These are phyloP conservation scores for Sialis lutaria DNA, from an alignment of 2,888 invertebrate genomes.

Conservation along the genomic window DNA sequence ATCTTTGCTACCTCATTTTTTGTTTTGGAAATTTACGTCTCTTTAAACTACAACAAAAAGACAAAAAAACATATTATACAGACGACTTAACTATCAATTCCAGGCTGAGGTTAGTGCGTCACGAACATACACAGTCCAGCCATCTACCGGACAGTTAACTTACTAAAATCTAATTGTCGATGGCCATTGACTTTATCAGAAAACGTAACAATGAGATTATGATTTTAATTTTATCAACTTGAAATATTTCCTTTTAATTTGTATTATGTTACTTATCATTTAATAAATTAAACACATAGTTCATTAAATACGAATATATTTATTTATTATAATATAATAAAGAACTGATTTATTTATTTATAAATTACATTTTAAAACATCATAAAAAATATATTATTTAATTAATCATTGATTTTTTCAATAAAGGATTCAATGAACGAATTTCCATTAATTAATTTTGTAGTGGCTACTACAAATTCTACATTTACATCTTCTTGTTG, in stretches of 20 bases:
- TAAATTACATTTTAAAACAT: neutral
- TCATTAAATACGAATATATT: neutral
- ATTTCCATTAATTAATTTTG: conserved; percentile 81
- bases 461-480: conserved; percentile 80
- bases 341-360: neutral
- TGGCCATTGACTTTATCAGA: no score
- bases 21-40: neutral
- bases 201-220: no score
- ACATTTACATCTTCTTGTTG: conserved; percentile 68
- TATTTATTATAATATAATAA: neutral
- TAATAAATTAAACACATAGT: no score
- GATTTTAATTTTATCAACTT: no score
- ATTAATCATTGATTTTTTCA: neutral
- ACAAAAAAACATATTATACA: neutral
- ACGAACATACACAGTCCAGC: neutral
- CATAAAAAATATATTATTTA: neutral
- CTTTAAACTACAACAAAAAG: neutral
- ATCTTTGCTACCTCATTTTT: conserved; percentile 2
- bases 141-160: neutral
- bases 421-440: conserved; percentile 65
- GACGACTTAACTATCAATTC: neutral
- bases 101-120: conserved; percentile 5
- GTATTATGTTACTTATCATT: no score
- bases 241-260: no score
- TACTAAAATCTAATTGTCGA: no score